Conservation (phyloP, 2,113 vertebrate genomes). For the Larimichthys crocea region DNA sequence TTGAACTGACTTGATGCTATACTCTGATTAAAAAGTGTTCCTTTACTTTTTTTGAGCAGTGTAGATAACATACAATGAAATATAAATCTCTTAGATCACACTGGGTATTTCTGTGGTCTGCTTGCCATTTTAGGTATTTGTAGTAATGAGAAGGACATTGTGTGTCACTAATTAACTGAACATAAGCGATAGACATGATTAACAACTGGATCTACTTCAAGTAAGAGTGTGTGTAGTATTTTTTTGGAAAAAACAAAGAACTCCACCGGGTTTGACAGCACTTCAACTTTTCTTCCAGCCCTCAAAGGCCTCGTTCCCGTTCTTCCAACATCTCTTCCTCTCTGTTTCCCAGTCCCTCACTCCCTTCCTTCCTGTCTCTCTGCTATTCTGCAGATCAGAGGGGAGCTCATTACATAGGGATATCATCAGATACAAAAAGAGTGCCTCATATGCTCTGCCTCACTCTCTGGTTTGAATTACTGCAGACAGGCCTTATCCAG, state of each 20-base stretch:
- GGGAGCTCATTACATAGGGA: constrained; percentile 59
- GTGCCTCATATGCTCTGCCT: constrained; percentile 51
- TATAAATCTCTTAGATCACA: background rate
- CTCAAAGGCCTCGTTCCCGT: constrained; percentile 30
- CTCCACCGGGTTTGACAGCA: constrained; percentile 16
- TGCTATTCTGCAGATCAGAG: constrained; percentile 56
- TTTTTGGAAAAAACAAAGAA: constrained; percentile 6
- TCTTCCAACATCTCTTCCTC: constrained; percentile 6
- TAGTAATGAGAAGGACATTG: background rate
- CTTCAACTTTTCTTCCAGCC: constrained; percentile 18
- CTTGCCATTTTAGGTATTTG: background rate
- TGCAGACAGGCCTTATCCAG: constrained; percentile 68
- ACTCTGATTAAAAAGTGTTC: too few species aligned
- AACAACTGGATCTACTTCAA: constrained; percentile 72
- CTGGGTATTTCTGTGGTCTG: background rate
- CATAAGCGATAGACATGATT: background rate
- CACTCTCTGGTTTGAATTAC: constrained; percentile 73
- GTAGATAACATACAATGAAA: background rate
- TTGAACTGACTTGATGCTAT: too few species aligned
- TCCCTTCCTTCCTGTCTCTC: constrained; percentile 1
- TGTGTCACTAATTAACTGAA: background rate
- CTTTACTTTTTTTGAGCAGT: too few species aligned
- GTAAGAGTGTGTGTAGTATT: background rate
- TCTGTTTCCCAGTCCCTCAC: constrained; percentile 10
- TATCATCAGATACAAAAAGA: constrained; percentile 52